Percentiles rank a stretch among this genome's conserved stretches.
phyloP scores from a whole-genome alignment of 2,888 invertebrate genomes.

The Perdita meconis region DNA sequence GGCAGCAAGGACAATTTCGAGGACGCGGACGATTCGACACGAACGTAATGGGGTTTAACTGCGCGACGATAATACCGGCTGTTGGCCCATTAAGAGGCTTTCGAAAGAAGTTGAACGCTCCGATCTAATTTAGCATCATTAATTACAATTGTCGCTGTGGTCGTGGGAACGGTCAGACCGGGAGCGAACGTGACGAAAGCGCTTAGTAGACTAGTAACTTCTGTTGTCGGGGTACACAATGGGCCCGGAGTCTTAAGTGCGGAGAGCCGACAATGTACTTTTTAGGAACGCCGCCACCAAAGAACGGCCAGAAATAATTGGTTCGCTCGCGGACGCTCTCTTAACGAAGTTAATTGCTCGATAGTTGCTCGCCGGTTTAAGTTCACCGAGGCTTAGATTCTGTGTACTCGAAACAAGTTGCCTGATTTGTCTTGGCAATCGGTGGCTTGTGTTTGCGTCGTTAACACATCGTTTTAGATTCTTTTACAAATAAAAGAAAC shows the following conservation, averaged over 20 bases:
- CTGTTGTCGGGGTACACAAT: constrained; percentile 57
- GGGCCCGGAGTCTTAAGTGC: constrained; percentile 31
- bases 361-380: constrained; percentile 17
- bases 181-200: constrained; percentile 50
- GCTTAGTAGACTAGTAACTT: constrained; percentile 54
- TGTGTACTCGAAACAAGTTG: background rate
- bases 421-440: too few relatives aligned
- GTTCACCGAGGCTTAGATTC: background rate
- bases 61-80: constrained; percentile 33
- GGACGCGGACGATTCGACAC: constrained; percentile 18
- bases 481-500: too few relatives aligned
- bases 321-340: background rate
- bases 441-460: too few relatives aligned
- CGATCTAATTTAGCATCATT: constrained; percentile 66
- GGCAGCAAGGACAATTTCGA: background rate
- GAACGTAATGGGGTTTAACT: constrained; percentile 37
- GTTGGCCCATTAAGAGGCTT: constrained; percentile 41
- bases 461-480: too few relatives aligned
- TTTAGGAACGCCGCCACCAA: constrained; percentile 22
- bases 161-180: constrained; percentile 63
- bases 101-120: constrained; percentile 53
- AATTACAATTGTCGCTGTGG: constrained; percentile 66
- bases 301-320: constrained; percentile 45
- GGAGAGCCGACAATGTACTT: constrained; percentile 35
- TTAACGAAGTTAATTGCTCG: constrained; percentile 43